Evolutionary conservation across 2,888 invertebrate species (phyloP).

Genomic region (Galerucella pusilla): DNA sequence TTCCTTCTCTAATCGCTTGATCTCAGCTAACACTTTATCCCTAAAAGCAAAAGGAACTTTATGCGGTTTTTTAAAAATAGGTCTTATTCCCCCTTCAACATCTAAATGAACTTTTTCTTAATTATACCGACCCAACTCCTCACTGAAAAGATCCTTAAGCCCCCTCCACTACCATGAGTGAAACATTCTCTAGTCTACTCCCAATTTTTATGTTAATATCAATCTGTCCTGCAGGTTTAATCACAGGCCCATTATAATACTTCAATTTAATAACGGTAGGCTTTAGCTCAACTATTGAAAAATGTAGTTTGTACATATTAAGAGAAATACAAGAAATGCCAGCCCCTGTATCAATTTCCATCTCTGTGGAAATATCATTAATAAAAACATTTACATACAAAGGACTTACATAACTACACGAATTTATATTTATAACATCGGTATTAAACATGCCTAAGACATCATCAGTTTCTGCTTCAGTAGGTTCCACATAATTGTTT

Average conservation of each 20-base stretch:
- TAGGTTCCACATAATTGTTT: too few species aligned
- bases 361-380: too few species aligned
- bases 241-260: neutral
- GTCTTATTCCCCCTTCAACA: neutral
- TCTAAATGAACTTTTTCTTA: constrained; percentile 8
- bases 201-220: constrained; percentile 4
- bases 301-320: constrained; percentile 10
- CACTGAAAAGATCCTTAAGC: constrained; percentile 3
- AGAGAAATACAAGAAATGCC: constrained; percentile 27
- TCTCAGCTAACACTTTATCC: constrained; percentile 10
- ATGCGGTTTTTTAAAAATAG: constrained; percentile 16
- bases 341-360: constrained; percentile 24
- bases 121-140: constrained; percentile 1
- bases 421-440: too few species aligned
- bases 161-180: constrained; percentile 27
- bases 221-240: constrained; percentile 30
- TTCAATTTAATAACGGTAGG: constrained; percentile 12
- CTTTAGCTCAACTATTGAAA: constrained; percentile 7
- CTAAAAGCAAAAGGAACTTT: constrained; percentile 26
- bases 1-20: too few species aligned
- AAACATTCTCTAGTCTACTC: constrained; percentile 2
- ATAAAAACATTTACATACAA: too few species aligned
- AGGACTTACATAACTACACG: too few species aligned
- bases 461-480: too few species aligned
- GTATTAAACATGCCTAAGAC: too few species aligned